Evolutionary conservation across 2,888 invertebrate species (phyloP), one percentile per base, ranked within the genome.

Genomic region (Synanthedon vespiformis): DNA sequence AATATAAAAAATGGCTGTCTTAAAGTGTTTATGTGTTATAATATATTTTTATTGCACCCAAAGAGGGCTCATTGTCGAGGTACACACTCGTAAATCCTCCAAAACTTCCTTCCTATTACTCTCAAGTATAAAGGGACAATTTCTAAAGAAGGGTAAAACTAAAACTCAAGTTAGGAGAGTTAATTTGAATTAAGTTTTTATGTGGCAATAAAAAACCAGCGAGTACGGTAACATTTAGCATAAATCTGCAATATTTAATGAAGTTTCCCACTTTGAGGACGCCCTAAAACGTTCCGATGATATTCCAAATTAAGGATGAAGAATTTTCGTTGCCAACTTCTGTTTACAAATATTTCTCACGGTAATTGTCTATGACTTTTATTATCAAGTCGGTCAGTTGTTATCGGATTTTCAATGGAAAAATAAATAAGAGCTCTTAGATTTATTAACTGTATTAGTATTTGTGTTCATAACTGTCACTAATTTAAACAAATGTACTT

Each of bases 191-290:
- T 80, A 75, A 74, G 73, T 77, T 79, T 72, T 73, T 71, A 72
- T 68, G 69, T 54, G 61, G 68, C 65, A 62, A 68, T 72, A 73
- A 72, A 70, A 68, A 67, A 61, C 63, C 59, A 57, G 57, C 64
- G 65, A 62, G 64, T 63, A 58, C 60, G 61, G 59, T 59, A 65
- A 59, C 60, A 61, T 68, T 81, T 80, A 77, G 72, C 79, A 80
- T 81, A 80, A 82, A 80, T 81, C 76, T 80, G 74, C 74, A 80
- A 80, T 77, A 75, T 76, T 77, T 74, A 77, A 75, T 62, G 57
- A 72, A 75, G 62, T 76, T 74, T 63, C 60, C 65, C 65, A 63
- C 67, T 52, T 64, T 65, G 68, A 63, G 61, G 68, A 75, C 74
- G 62, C 55, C 55, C 56, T 60, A 53, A 57, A 64, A 67, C 68